These are phyloP conservation scores for Cyclophora albipunctata DNA, from an alignment of 2,888 invertebrate species.

Conservation along the genomic window DNA sequence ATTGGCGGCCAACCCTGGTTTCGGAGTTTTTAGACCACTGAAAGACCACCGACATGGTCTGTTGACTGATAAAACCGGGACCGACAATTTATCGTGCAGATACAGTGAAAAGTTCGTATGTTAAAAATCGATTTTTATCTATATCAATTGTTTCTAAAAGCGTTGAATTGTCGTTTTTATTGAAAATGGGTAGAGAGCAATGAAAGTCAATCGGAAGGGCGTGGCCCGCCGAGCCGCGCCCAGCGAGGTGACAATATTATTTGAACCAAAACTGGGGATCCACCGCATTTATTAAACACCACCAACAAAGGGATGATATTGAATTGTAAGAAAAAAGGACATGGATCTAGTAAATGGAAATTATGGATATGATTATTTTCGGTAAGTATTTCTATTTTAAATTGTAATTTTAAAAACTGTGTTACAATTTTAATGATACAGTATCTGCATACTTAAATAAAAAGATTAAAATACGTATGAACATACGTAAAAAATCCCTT, in stretches of 20 bases:
- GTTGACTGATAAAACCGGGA: too few relatives aligned
- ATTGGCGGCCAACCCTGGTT: too few relatives aligned
- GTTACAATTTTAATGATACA: too few relatives aligned
- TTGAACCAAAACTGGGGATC: constrained; percentile 61
- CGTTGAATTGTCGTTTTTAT: constrained; percentile 16
- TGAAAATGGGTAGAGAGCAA: constrained; percentile 2
- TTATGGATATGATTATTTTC: constrained; percentile 9
- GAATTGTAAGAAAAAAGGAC: constrained; percentile 60
- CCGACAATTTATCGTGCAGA: too few relatives aligned
- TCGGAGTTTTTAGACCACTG: too few relatives aligned
- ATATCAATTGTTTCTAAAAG: background rate
- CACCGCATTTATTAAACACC: constrained; percentile 71
- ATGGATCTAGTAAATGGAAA: constrained; percentile 14
- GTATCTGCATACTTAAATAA: too few relatives aligned
- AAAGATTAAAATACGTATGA: too few relatives aligned
- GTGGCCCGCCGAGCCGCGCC: constrained; percentile 23
- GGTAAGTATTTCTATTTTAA: background rate
- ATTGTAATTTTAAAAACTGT: too few relatives aligned
- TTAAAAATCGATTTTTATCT: too few relatives aligned
- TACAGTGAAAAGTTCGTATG: too few relatives aligned
- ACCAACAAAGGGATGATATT: constrained; percentile 73
- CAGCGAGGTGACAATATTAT: constrained; percentile 69
- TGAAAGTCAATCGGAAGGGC: constrained; percentile 9
- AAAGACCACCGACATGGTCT: too few relatives aligned
- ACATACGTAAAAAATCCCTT: too few relatives aligned